Evolutionary conservation across 2,797 vertebrate genomes (phyloP).

Genomic region (Astyanax mexicanus): DNA sequence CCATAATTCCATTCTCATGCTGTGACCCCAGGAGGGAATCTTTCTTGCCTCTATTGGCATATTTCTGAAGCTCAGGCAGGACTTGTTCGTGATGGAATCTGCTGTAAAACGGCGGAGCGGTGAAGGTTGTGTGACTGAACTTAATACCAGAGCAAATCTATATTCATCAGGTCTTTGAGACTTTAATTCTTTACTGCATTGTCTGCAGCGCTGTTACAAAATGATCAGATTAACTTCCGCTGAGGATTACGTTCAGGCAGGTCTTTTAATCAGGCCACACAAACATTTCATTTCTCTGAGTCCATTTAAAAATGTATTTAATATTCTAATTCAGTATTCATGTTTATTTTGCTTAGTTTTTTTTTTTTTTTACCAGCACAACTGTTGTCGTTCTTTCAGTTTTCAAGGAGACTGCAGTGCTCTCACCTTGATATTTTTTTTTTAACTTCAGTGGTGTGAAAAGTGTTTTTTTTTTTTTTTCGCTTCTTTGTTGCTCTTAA

Average conservation of each 20-base stretch:
- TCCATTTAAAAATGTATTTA: not conserved
- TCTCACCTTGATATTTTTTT: not conserved
- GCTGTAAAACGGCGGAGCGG: not conserved
- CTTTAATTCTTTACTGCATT: not conserved
- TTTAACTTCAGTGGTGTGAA: too few species aligned
- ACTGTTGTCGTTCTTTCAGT: not conserved
- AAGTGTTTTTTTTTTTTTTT: too few species aligned
- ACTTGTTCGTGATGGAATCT: conserved; percentile 45
- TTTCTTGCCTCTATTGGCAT: conserved; percentile 62
- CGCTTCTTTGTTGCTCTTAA: too few species aligned
- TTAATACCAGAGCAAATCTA: conserved; percentile 3
- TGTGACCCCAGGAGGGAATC: conserved; percentile 66
- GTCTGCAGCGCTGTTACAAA: not conserved
- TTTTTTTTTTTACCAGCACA: not conserved
- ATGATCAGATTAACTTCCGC: not conserved
- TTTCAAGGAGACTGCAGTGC: not conserved
- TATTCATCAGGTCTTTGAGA: conserved; percentile 11
- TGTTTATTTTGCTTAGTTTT: not conserved
- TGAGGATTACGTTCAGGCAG: not conserved
- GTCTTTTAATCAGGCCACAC: not conserved
- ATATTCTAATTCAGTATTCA: not conserved
- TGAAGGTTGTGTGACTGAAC: not conserved
- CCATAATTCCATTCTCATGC: conserved; percentile 64
- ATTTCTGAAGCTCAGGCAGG: conserved; percentile 70
- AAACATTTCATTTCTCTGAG: not conserved